Evolutionary conservation across 1,140 invertebrate genomes (phyloP), one percentile per base, ranked within the genome.

Genomic region (Geopemphigus sp.): DNA sequence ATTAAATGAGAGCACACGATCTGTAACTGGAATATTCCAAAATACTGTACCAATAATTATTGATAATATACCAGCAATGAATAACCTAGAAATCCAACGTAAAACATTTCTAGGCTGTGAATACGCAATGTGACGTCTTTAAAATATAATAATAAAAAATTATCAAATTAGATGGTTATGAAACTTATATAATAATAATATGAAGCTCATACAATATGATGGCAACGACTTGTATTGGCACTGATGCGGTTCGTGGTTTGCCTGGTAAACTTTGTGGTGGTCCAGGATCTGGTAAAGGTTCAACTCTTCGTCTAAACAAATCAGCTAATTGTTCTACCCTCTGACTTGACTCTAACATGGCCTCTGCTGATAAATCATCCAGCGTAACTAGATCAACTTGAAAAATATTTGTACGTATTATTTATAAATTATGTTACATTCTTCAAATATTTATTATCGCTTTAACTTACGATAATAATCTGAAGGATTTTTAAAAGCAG

Each of bases 401-500:
- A 86, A 22, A 87, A 83, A 81, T 64, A 81, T 47, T 82, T 66
- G 39, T 74, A 24, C 17, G 74, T 59, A 59, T 59, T 59, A 26
- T 29, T 3, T 32, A 32, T 32, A n/a, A 32, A 66, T 24, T 66
- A 47, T 14, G 22, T 47, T 56, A 26, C 14, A 50, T 17, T 61
- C 1, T 1, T 26, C 56, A 50, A 57, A 0, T 76, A 45, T 24
- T 63, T 63, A 12, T 1, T 70, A 53, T 54, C 54, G 0, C 6
- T 54, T 29, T 19, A 32, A 90, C 92, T 91, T 87, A 96, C 95
- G 88, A 85, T 97, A 98, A 85, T 98, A 98, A 87, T 98, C 95
- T 1, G 95, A 95, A 64, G 96, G 95, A 85, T 98, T 98, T 86
- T 98, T 98, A 84, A 94, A 97, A 0, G 95, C 92, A 17, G 96